Evolutionary conservation across 2,888 invertebrate genomes (phyloP), one percentile per base, ranked within the genome.

Genomic region (Tachina lurida): DNA sequence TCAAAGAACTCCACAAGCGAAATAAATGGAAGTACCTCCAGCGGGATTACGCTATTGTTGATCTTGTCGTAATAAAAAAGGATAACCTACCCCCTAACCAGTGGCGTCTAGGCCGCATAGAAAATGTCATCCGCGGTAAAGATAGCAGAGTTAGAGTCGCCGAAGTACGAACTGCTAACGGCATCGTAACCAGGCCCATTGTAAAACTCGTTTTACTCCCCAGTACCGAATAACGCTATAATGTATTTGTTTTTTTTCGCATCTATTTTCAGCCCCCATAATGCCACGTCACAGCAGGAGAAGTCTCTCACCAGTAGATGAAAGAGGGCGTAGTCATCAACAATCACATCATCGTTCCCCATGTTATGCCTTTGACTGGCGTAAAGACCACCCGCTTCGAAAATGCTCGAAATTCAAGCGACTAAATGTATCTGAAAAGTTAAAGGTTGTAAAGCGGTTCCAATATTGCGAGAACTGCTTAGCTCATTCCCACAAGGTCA

Each of bases 21-120:
- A 56, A 60, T n/a, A 84, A 80, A 19, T 84, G 84, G 84, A 65
- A n/a, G n/a, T n/a, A n/a, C n/a, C n/a, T n/a, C n/a, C 60, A 70
- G 10, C 45, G 47, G n/a, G 49, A 73, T n/a, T 65, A 62, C 10
- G n/a, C 31, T 45, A 41, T 67, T 1, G 39, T 39, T 19, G 75
- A 82, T 12, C 22, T 75, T n/a, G 54, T 75, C 0, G 62, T 82
- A 3, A 13, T 75, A 17, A 68, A 17, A 12, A 15, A 75, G 22
- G 67, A 77, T 2, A 22, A 19, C 10, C n/a, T 83, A 45, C 10
- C 10, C 45, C 45, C 45, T 12, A 45, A 45, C 12, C 45, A 45
- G 12, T 45, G 45, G 45, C 45, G 45, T 13, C 8, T 45, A 45
- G 45, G 45, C 45, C 45, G 45, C 45, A 45, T 45, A 12, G 45